Conservation (phyloP, 1,140 invertebrate species). For the Drosophila santomea region DNA sequence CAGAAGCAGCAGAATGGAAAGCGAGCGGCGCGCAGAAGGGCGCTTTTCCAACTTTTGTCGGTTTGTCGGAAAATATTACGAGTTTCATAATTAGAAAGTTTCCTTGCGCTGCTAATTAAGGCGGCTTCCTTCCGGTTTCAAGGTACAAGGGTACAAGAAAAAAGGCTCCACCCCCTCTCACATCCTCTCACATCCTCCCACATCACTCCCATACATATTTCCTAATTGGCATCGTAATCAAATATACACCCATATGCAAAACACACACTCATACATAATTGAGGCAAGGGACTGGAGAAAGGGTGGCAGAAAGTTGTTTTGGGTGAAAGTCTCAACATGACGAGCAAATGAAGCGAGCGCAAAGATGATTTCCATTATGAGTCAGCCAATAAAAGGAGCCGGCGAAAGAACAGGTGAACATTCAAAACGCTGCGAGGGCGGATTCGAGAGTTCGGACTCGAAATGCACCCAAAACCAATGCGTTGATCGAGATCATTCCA, state of each 20-base stretch:
- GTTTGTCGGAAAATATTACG: conserved; percentile 17
- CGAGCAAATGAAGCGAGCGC: conserved; percentile 70
- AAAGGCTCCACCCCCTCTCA: conserved; percentile 3
- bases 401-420: conserved; percentile 1
- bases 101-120: conserved; percentile 59
- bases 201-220: conserved; percentile 8
- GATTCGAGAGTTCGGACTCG: background rate
- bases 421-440: conserved; percentile 10
- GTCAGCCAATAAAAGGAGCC: conserved; percentile 23
- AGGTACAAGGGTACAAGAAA: conserved; percentile 18
- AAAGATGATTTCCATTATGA: conserved; percentile 74
- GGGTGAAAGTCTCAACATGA: conserved; percentile 33
- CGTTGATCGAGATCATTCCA: no score
- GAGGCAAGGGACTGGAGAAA: conserved; percentile 20
- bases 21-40: background rate
- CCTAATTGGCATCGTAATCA: conserved; percentile 78
- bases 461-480: no score
- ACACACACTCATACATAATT: conserved; percentile 62
- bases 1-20: conserved; percentile 18
- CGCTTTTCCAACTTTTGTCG: background rate
- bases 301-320: background rate
- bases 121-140: conserved; percentile 40
- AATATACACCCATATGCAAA: conserved; percentile 48
- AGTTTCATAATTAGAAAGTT: conserved; percentile 72
- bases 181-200: background rate